Evolutionary conservation across 2,113 vertebrate genomes (phyloP), one percentile per base, ranked within the genome.

Genomic region (Triplophysa rosa): DNA sequence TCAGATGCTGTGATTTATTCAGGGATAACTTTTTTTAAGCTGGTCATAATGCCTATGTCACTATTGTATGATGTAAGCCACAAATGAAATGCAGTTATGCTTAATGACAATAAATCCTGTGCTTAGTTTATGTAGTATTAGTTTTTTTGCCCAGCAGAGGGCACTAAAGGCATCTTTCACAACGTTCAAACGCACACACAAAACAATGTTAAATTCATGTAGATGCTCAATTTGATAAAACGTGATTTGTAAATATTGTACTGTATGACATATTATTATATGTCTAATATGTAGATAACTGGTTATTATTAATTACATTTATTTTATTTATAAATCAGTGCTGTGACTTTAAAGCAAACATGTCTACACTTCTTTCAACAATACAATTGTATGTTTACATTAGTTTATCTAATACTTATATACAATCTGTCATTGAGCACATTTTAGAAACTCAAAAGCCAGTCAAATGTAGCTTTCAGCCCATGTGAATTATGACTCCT

Each of bases 101-200:
- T 80, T 23, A 23, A 74, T 19, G n/a, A 77, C 79, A 85, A 85
- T 82, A 78, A 87, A 85, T 37, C 59, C 37, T 74, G 59, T 82
- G 70, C 74, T 75, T 87, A 82, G 64, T 75, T 83, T 87, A 79
- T 29, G 61, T 69, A 56, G 26, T 17, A 78, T 26, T 24, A 4
- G 23, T 66, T 62, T 65, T 78, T 72, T 23, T 42, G 1, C 70
- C 84, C 89, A 87, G 37, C 42, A 70, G 33, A 83, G 16, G 88
- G 87, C 80, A 3, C 74, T 78, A 88, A 10, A 59, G 54, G 2
- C 37, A 40, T 11, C 2, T 61, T 72, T 61, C 40, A 23, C 17
- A 6, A 42, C 40, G 13, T 61, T 4, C 16, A 11, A 2, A 4
- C 52, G 17, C 8, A 72, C 26, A 42, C 13, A 72, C 17, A 17